Conservation (phyloP, 2,888 invertebrate genomes). For the Galerucella pusilla region DNA sequence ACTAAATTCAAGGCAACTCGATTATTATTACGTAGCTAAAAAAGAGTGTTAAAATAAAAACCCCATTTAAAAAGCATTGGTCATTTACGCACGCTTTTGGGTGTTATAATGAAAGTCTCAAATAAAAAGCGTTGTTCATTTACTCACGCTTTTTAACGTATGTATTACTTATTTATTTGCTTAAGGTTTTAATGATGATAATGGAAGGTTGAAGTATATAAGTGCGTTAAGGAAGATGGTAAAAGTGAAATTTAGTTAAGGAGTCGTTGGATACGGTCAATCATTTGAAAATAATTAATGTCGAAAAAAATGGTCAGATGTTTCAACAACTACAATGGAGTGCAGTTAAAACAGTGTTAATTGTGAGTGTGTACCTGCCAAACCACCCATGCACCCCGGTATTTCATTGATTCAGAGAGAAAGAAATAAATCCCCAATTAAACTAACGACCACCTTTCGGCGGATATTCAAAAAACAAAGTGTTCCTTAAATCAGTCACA, state of each 20-base stretch:
- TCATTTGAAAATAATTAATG: neutral
- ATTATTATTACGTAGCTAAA: no score
- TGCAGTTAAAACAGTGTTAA: neutral
- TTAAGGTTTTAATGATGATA: no score
- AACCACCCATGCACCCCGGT: neutral
- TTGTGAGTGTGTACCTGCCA: neutral
- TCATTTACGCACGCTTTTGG: no score
- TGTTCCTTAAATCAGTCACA: conserved; percentile 49
- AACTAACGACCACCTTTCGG: conserved; percentile 52
- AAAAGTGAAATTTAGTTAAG: neutral
- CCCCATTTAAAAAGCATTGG: no score
- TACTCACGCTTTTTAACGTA: no score
- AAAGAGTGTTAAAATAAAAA: no score
- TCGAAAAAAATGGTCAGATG: neutral
- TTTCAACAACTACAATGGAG: neutral
- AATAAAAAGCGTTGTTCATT: no score
- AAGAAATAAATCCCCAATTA: conserved; percentile 48
- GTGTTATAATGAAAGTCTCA: no score
- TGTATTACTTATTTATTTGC: no score
- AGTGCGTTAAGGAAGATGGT: neutral
- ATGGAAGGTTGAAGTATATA: no score
- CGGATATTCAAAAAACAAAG: conserved; percentile 52
- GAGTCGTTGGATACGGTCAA: neutral
- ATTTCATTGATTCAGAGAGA: neutral
- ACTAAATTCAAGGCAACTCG: no score